Evolutionary conservation across 2,888 invertebrate species (phyloP).

Genomic region (Coelinius sp.): DNA sequence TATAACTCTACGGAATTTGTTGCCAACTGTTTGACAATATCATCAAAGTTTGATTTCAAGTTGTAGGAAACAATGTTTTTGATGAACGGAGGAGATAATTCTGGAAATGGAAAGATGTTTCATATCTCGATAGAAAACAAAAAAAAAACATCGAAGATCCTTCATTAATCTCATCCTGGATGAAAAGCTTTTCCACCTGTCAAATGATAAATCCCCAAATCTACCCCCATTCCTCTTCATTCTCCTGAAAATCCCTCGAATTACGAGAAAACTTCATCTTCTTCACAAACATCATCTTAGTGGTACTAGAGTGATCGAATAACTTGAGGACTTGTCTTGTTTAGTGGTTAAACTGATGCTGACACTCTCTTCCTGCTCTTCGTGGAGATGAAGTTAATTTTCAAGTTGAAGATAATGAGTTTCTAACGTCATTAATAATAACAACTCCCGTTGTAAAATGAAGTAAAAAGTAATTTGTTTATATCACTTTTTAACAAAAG

Average conservation of each 20-base stretch:
- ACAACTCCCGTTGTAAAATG: neutral
- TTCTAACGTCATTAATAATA: neutral
- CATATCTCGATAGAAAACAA: too few relatives aligned
- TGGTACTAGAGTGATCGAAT: neutral
- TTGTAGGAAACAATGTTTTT: too few relatives aligned
- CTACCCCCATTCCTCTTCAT: neutral
- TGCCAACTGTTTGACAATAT: neutral
- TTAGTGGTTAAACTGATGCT: neutral
- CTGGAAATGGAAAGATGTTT: too few relatives aligned
- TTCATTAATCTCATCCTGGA: neutral
- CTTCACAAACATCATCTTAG: neutral
- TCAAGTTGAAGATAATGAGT: neutral
- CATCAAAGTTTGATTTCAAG: neutral
- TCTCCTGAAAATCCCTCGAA: neutral
- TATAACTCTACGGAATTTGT: neutral
- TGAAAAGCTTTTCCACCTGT: neutral
- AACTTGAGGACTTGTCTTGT: neutral
- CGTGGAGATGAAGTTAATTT: neutral
- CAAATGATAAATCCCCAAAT: neutral
- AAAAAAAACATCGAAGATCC: neutral
- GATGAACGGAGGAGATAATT: neutral
- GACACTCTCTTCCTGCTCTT: neutral
- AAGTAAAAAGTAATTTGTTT: constrained; percentile 1
- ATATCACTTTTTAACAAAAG: neutral
- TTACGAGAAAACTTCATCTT: neutral